Conservation (phyloP, 2,113 vertebrate genomes). For the Oryzias melastigma region DNA sequence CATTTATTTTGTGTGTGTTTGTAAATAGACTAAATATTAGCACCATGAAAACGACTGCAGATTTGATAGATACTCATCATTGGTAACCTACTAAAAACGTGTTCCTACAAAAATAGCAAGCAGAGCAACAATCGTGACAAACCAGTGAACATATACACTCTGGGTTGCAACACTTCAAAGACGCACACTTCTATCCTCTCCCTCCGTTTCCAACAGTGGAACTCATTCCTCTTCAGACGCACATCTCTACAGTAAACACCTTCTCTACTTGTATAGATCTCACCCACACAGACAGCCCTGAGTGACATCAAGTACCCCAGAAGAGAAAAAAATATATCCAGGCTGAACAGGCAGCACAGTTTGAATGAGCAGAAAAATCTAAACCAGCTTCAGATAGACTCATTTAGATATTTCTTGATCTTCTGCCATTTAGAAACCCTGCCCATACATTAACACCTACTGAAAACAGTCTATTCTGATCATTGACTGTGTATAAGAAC, state of each 20-base stretch:
- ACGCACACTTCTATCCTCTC: constrained; percentile 12
- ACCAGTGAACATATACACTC: constrained; percentile 4
- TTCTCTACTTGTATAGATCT: constrained; percentile 33
- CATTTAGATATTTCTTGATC: too few relatives aligned
- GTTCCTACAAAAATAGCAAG: constrained; percentile 6
- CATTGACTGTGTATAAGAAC: too few relatives aligned
- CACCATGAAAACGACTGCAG: too few relatives aligned
- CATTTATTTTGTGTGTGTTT: too few relatives aligned
- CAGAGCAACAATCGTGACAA: constrained; percentile 2
- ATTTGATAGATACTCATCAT: too few relatives aligned
- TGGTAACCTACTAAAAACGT: too few relatives aligned
- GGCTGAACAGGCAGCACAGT: constrained; percentile 14
- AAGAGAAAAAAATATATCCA: neutral
- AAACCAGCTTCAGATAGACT: neutral
- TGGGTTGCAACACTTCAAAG: constrained; percentile 20
- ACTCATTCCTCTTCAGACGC: constrained; percentile 39
- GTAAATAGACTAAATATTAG: too few relatives aligned
- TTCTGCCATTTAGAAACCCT: too few relatives aligned
- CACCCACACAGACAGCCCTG: constrained; percentile 49
- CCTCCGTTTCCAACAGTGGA: neutral
- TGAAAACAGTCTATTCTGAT: too few relatives aligned
- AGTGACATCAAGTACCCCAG: constrained; percentile 20
- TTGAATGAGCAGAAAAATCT: constrained; percentile 2
- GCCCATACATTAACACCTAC: too few relatives aligned
- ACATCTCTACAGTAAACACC: constrained; percentile 37